Percentiles rank a stretch among this genome's conserved stretches.
Conservation (phyloP, 2,113 vertebrate species). For the Forbesichthys agassizii region DNA sequence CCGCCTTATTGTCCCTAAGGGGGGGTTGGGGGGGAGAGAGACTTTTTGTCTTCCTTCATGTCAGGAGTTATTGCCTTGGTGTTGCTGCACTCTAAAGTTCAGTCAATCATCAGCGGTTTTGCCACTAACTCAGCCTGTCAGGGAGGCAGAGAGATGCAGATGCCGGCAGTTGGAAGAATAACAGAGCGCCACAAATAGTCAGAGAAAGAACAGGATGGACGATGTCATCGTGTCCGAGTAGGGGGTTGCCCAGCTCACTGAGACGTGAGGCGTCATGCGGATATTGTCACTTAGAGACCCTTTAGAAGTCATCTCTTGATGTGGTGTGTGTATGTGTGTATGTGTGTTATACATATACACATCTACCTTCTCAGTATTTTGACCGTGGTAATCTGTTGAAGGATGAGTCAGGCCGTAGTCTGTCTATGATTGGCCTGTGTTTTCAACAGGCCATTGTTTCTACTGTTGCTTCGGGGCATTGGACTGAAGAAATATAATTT, state of each 20-base stretch:
- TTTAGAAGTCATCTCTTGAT: conserved; percentile 16
- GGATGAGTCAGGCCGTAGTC: conserved; percentile 27
- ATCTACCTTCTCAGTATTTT: background rate
- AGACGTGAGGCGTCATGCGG: conserved; percentile 46
- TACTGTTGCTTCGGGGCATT: conserved; percentile 44
- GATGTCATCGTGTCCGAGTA: conserved; percentile 28
- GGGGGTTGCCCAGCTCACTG: conserved; percentile 7
- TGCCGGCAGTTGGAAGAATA: conserved; percentile 17
- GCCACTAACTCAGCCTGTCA: background rate
- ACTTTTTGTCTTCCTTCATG: conserved; percentile 10
- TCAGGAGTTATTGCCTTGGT: conserved; percentile 28
- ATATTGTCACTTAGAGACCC: conserved; percentile 29
- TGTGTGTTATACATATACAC: background rate
- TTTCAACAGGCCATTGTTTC: conserved; percentile 64
- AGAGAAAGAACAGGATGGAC: background rate
- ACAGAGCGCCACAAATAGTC: conserved; percentile 34
- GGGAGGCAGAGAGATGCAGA: conserved; percentile 2
- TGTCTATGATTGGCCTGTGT: conserved; percentile 41
- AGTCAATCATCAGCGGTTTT: conserved; percentile 34
- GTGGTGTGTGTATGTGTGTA: conserved; percentile 1
- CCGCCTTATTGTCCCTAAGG: conserved; percentile 21
- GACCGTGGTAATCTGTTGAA: conserved; percentile 38
- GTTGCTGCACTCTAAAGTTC: conserved; percentile 30
- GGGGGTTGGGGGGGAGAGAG: conserved; percentile 6
- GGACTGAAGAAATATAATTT: conserved; percentile 25